Evolutionary conservation across 2,888 invertebrate genomes (phyloP).

Genomic region (Drosophila eohydei): DNA sequence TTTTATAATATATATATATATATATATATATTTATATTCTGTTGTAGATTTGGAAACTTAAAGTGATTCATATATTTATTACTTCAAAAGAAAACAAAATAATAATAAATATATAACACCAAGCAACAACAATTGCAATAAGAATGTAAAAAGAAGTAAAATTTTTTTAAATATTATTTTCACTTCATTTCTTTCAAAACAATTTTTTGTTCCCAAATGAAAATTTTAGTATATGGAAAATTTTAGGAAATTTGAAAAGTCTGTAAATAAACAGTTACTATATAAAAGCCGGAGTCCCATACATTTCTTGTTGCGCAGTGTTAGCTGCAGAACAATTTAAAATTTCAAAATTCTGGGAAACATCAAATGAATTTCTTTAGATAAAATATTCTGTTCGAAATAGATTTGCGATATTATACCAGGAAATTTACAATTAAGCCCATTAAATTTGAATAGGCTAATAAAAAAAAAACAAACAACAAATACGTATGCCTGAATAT

Average conservation of each 20-base stretch:
- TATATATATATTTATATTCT: conserved; percentile 7
- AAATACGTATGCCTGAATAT: background rate
- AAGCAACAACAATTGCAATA: background rate
- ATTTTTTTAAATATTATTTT: background rate
- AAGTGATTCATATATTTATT: conserved; percentile 19
- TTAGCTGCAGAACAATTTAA: background rate
- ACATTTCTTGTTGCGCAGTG: conserved; percentile 12
- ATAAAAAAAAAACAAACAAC: background rate
- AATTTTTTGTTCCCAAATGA: too few species aligned
- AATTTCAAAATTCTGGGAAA: conserved; percentile 28
- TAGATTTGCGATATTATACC: background rate
- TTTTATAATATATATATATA: too few species aligned
- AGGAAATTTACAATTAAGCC: background rate
- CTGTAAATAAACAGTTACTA: too few species aligned
- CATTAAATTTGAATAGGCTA: background rate
- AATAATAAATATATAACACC: conserved; percentile 13
- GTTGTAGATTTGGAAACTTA: conserved; percentile 22
- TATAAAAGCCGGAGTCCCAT: background rate
- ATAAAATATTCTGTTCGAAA: background rate
- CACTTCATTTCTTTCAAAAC: background rate
- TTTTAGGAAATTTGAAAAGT: too few species aligned
- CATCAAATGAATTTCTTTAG: background rate
- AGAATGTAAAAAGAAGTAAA: background rate
- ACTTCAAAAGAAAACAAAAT: conserved; percentile 8
- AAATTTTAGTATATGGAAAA: background rate